Conservation (phyloP, 1,140 invertebrate species). For the Harpegnathos saltator region DNA sequence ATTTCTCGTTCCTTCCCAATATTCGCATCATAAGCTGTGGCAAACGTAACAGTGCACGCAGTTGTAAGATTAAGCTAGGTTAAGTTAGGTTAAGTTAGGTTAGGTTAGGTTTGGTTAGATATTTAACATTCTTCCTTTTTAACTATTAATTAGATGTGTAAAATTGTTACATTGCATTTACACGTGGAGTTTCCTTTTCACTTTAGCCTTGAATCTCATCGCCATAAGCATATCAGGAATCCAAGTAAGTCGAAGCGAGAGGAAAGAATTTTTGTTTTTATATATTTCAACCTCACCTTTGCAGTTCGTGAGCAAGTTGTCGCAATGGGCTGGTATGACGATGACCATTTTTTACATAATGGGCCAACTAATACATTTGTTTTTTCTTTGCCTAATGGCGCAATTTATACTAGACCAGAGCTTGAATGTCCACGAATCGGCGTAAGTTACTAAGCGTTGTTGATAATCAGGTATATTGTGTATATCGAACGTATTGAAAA, state of each 20-base stretch:
- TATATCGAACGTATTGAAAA: neutral
- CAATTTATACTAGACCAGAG: slow-evolving; percentile 4
- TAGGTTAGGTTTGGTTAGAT: no score
- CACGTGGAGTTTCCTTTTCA: neutral
- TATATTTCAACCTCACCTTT: no score
- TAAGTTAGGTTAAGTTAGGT: no score
- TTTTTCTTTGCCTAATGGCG: slow-evolving; percentile 8
- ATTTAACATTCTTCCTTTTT: no score
- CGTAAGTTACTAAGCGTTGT: neutral
- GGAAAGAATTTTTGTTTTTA: neutral
- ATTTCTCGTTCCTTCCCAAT: no score
- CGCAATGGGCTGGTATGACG: neutral
- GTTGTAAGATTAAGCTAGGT: no score
- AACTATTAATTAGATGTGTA: neutral
- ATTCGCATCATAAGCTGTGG: no score
- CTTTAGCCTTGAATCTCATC: neutral
- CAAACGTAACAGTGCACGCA: no score
- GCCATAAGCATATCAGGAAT: neutral
- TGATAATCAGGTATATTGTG: no score
- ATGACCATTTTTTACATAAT: neutral
- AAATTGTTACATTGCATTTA: slow-evolving; percentile 1
- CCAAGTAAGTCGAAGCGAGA: neutral
- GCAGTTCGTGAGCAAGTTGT: neutral
- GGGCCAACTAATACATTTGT: neutral
- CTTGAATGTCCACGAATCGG: neutral